These are phyloP conservation scores for Acrobasis consociella DNA, from an alignment of 2,888 invertebrate species.

Conservation along the genomic window DNA sequence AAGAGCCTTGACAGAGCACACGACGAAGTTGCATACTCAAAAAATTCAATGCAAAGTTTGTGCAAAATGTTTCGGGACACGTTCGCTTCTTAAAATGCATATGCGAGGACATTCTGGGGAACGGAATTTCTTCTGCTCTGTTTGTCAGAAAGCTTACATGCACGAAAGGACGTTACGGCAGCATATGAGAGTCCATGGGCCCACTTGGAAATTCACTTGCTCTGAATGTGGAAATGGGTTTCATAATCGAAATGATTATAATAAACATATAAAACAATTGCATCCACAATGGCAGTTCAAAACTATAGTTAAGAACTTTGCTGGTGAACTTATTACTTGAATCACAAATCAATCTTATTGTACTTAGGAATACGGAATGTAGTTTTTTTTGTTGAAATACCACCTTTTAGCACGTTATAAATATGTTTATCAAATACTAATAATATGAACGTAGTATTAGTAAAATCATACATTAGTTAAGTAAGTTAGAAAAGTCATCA, in stretches of 20 bases:
- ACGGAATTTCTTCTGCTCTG: conserved; percentile 63
- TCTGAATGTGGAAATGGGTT: conserved; percentile 66
- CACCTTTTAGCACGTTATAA: neutral
- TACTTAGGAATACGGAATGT: neutral
- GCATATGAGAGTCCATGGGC: conserved; percentile 71
- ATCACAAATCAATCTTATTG: neutral
- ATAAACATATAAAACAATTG: conserved; percentile 72
- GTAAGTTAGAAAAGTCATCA: neutral
- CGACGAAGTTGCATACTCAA: conserved; percentile 67
- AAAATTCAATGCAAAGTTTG: conserved; percentile 71
- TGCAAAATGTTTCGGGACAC: conserved; percentile 70
- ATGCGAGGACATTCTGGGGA: conserved; percentile 68
- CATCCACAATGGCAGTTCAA: conserved; percentile 69
- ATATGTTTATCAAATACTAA: neutral
- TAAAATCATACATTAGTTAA: neutral
- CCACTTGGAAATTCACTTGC: conserved; percentile 62
- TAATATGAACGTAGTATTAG: neutral
- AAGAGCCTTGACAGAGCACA: conserved; percentile 70
- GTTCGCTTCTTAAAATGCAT: conserved; percentile 68
- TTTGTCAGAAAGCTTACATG: conserved; percentile 74
- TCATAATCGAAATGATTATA: conserved; percentile 65
- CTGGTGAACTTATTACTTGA: conserved; percentile 39
- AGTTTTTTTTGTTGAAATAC: neutral
- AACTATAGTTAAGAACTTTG: conserved; percentile 59
- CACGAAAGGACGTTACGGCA: conserved; percentile 67